Conservation (phyloP, 2,888 invertebrate genomes). For the Amphimallon solstitiale region DNA sequence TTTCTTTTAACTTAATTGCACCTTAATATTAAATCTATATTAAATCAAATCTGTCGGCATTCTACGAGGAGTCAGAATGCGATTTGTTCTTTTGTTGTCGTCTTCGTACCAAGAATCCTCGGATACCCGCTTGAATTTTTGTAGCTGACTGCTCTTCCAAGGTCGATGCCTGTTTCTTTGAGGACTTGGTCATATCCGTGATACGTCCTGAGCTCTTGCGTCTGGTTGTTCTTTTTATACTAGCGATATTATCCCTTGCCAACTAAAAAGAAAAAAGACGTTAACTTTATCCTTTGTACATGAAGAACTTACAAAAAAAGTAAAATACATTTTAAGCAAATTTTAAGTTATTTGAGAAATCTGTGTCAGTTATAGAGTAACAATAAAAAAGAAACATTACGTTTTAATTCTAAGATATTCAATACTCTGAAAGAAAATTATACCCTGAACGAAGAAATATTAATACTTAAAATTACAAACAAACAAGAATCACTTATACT, state of each 20-base stretch:
- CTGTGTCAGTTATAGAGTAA: too few species aligned
- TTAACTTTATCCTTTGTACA: too few species aligned
- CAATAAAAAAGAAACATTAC: too few species aligned
- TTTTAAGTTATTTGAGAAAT: too few species aligned
- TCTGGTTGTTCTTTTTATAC: conserved; percentile 46
- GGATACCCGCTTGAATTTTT: conserved; percentile 68
- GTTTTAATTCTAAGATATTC: too few species aligned
- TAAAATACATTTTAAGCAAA: too few species aligned
- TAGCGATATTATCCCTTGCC: conserved; percentile 27
- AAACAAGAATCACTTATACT: too few species aligned
- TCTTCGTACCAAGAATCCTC: conserved; percentile 67
- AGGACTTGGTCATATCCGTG: conserved; percentile 35
- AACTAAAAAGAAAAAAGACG: conserved; percentile 17
- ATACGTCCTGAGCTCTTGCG: conserved; percentile 53
- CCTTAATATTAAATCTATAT: conserved; percentile 10
- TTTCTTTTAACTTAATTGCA: neutral
- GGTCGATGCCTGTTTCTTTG: conserved; percentile 45
- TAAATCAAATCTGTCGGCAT: conserved; percentile 10
- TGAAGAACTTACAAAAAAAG: too few species aligned
- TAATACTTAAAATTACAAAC: too few species aligned
- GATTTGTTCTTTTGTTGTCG: conserved; percentile 60
- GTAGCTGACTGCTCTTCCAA: conserved; percentile 64
- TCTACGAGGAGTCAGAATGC: conserved; percentile 30
- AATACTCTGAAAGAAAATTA: too few species aligned
- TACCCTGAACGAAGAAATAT: too few species aligned